Base-by-base conservation (phyloP, 1,140 invertebrate genomes). In the Campodea augens region DNA sequence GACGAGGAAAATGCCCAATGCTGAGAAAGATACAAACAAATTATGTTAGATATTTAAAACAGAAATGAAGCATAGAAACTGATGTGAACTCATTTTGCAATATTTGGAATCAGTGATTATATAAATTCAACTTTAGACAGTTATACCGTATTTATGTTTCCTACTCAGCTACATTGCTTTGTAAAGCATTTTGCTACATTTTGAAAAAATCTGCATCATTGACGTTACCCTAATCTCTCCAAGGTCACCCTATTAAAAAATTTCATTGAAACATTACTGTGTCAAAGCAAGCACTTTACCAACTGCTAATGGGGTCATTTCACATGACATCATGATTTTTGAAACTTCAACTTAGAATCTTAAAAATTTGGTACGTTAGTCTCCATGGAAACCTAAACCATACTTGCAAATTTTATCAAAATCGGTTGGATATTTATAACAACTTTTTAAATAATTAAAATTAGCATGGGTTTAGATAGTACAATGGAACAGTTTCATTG, bases 1-100 rank as follows among this genome's bases (percentile, higher is more conserved):
- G 57, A 50, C 4, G 60, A 59, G 48, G 61, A 65, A 52, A 66
- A 67, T 42, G 51, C 49, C 65, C 65, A 67, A 38, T 57, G 54
- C 65, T 67, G 47, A 41, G 58, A 57, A 42, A 46, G 38, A 40
- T 49, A 43, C 50, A 43, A 39, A 38, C 27, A 36, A 10, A 37
- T 18, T 19, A 18, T 37, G 36, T 37, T 37, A 37, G 36, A 37
- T 3, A 10, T 19, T 37, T n/a, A n/a, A n/a, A n/a, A n/a, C n/a
- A n/a, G n/a, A n/a, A n/a, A n/a, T n/a, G n/a, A n/a, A n/a, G n/a
- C n/a, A n/a, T n/a, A n/a, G n/a, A n/a, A n/a, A n/a, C n/a, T n/a
- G n/a, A n/a, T n/a, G n/a, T n/a, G n/a, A n/a, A n/a, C n/a, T n/a
- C n/a, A n/a, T n/a, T n/a, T n/a, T n/a, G n/a, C n/a, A n/a, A n/a